These are phyloP conservation scores for Triplophysa tibetana DNA, from an alignment of 2,113 vertebrate genomes.

Conservation along the genomic window DNA sequence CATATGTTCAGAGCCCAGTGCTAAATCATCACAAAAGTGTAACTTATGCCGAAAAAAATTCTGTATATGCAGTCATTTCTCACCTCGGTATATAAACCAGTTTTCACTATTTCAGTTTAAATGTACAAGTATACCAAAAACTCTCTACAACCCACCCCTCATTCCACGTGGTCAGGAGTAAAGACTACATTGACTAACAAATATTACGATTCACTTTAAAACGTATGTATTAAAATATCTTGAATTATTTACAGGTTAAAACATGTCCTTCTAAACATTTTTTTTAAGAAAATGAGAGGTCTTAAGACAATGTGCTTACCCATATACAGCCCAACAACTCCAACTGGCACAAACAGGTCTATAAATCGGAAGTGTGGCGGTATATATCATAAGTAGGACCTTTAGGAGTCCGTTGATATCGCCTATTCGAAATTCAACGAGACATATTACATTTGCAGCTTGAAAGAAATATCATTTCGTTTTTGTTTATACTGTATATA, in stretches of 20 bases:
- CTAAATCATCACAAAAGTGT: constrained; percentile 47
- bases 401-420: constrained; percentile 9
- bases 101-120: no score
- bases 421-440: constrained; percentile 1
- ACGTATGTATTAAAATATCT: neutral
- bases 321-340: accelerated
- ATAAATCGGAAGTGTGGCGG: accelerated
- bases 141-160: no score
- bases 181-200: no score
- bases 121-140: no score
- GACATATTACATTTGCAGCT: neutral
- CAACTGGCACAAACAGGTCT: neutral
- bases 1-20: constrained; percentile 54
- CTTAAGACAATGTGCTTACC: neutral
- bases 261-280: neutral
- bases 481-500: no score
- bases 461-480: no score
- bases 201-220: neutral
- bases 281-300: neutral
- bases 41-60: neutral
- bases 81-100: neutral
- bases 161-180: no score
- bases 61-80: neutral
- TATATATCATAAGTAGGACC: constrained; percentile 38
- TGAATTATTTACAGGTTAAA: no score